A percentile compares a stretch with the other conserved stretches of the same genome.
phyloP scores from a whole-genome alignment of 2,113 vertebrate species.

The Cryptotis parvus region DNA sequence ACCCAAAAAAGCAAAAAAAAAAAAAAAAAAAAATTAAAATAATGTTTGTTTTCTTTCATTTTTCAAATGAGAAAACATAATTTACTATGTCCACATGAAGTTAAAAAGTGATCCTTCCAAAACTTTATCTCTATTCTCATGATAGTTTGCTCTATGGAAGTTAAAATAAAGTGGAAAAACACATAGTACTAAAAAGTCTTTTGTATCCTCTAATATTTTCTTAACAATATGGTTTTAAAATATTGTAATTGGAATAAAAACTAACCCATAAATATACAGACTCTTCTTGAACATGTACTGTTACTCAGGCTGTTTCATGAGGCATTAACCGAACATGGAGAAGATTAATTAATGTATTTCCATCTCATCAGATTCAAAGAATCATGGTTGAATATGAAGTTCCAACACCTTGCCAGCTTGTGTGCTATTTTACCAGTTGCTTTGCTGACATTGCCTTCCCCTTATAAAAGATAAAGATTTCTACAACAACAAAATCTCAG shows the following conservation, averaged over 20 bases:
- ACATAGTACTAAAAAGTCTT: conserved; percentile 12
- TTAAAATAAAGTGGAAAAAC: conserved; percentile 36
- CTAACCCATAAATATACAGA: conserved; percentile 40
- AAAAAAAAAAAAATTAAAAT: too few species aligned
- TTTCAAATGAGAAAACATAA: too few species aligned
- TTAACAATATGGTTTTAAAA: conserved; percentile 71
- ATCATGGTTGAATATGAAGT: conserved; percentile 78
- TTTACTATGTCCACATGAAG: conserved; percentile 45
- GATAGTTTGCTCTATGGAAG: conserved; percentile 42
- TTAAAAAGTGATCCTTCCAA: conserved; percentile 51
- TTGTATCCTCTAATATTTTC: conserved; percentile 52
- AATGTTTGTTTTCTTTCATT: too few species aligned
- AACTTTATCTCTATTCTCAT: conserved; percentile 58
- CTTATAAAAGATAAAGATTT: conserved; percentile 61
- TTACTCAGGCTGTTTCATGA: conserved; percentile 69
- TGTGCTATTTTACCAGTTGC: conserved; percentile 73
- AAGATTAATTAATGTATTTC: conserved; percentile 78
- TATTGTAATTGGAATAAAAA: conserved; percentile 50
- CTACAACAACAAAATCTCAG: neutral
- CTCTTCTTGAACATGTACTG: conserved; percentile 51
- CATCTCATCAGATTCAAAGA: conserved; percentile 80
- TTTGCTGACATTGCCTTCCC: conserved; percentile 75
- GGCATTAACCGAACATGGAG: conserved; percentile 55
- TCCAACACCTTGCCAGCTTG: conserved; percentile 71
- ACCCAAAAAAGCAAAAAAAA: too few species aligned